Percentiles rank a stretch among this genome's conserved stretches.
phyloP scores from a whole-genome alignment of 1,140 invertebrate species.

The Diuraphis noxia region DNA sequence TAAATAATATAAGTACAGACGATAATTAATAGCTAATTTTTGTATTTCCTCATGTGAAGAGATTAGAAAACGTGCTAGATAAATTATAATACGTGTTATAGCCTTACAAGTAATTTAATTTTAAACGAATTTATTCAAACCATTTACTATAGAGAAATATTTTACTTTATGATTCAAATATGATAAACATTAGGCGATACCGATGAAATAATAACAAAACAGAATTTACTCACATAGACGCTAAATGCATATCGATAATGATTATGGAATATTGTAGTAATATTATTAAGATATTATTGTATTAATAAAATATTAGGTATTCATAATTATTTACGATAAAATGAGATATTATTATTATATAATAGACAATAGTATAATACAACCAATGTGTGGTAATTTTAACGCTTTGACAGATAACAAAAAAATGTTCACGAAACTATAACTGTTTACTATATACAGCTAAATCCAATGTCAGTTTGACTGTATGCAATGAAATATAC shows the following conservation, averaged over 20 bases:
- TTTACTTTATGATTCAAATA: too few species aligned
- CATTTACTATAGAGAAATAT: too few species aligned
- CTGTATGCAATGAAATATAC: too few species aligned
- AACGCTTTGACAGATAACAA: background rate
- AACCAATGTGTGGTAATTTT: background rate
- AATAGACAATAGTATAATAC: too few species aligned
- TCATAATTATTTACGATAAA: background rate
- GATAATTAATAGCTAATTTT: background rate
- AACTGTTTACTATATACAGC: background rate
- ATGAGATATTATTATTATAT: background rate
- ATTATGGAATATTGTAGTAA: background rate
- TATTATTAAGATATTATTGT: background rate
- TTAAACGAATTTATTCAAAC: background rate
- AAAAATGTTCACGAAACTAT: background rate
- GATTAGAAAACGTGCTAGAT: too few species aligned
- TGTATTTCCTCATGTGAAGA: background rate
- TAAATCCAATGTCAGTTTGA: background rate
- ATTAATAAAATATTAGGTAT: background rate
- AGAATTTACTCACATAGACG: background rate
- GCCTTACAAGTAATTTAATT: background rate
- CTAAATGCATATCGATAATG: background rate
- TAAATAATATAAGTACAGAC: background rate
- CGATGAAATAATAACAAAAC: background rate
- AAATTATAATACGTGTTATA: too few species aligned
- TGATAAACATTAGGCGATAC: background rate